Conservation (phyloP, 2,888 invertebrate genomes). For the Kryphioiulus occultus region DNA sequence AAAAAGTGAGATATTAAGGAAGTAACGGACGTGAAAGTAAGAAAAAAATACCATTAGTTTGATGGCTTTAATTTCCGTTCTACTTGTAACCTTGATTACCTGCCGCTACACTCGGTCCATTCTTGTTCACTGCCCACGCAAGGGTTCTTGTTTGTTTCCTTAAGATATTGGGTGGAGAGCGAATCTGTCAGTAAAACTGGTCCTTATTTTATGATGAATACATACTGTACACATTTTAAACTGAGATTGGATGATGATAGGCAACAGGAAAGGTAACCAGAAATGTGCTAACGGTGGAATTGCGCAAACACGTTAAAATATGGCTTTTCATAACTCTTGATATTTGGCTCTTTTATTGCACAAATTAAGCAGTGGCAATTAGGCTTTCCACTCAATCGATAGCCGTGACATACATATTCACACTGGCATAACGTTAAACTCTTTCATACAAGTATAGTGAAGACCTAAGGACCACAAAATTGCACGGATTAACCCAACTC, state of each 20-base stretch:
- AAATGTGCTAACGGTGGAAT: not conserved
- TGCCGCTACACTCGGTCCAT: not conserved
- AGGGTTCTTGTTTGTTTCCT: not conserved
- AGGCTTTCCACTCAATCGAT: not conserved
- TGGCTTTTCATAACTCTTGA: not conserved
- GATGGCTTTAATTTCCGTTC: slow-evolving; percentile 32
- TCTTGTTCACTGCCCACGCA: slow-evolving; percentile 2
- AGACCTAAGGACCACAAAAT: not conserved
- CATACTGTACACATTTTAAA: not conserved
- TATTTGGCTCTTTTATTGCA: not conserved
- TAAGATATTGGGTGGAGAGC: not conserved
- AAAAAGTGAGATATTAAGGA: slow-evolving; percentile 18
- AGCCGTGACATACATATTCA: slow-evolving; percentile 24
- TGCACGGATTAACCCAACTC: not conserved
- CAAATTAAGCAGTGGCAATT: not conserved
- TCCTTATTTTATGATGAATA: not conserved
- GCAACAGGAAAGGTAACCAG: not conserved
- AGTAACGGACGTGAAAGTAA: slow-evolving; percentile 39
- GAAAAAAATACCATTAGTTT: slow-evolving; percentile 28
- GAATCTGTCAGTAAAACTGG: not conserved
- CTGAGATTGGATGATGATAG: not conserved
- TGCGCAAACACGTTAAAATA: not conserved
- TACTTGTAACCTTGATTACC: slow-evolving; percentile 36
- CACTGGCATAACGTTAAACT: not conserved
- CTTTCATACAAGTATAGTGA: not conserved